Percentiles rank a stretch among this genome's conserved stretches.
Conservation (phyloP, 1,140 invertebrate genomes). For the Lepeophtheirus salmonis region DNA sequence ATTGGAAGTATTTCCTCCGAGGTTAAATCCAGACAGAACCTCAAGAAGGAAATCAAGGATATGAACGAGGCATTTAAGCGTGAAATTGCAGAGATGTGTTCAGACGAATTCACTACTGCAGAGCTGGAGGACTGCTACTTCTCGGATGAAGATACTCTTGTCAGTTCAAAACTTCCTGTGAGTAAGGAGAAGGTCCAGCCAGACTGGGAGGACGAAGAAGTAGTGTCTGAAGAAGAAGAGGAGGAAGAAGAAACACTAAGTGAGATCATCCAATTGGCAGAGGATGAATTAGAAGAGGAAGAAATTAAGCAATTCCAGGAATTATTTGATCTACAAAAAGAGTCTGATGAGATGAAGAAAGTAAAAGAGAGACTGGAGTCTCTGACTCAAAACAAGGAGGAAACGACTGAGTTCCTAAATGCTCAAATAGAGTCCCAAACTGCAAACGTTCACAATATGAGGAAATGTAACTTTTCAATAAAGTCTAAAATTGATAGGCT, state of each 20-base stretch:
- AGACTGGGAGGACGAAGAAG: constrained; percentile 26
- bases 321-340: not conserved
- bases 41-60: constrained; percentile 12
- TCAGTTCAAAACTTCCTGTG: not conserved
- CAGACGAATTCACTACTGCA: not conserved
- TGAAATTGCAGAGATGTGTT: constrained; percentile 15
- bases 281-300: constrained; percentile 14
- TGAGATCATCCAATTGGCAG: constrained; percentile 1
- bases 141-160: constrained; percentile 10
- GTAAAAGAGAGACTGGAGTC: not conserved
- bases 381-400: not conserved
- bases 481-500: constrained; percentile 14
- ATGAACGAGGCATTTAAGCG: constrained; percentile 17
- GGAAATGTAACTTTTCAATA: constrained; percentile 15
- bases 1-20: constrained; percentile 1
- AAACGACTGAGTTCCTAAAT: constrained; percentile 1
- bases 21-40: constrained; percentile 3
- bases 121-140: constrained; percentile 17
- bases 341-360: not conserved
- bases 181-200: not conserved
- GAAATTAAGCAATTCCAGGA: not conserved
- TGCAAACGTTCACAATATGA: constrained; percentile 3
- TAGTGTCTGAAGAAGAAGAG: constrained; percentile 35
- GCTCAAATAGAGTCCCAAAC: constrained; percentile 1
- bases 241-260: constrained; percentile 26